Evolutionary conservation across 2,113 vertebrate genomes (phyloP), one percentile per base, ranked within the genome.

Genomic region (Tachysurus fulvidraco): DNA sequence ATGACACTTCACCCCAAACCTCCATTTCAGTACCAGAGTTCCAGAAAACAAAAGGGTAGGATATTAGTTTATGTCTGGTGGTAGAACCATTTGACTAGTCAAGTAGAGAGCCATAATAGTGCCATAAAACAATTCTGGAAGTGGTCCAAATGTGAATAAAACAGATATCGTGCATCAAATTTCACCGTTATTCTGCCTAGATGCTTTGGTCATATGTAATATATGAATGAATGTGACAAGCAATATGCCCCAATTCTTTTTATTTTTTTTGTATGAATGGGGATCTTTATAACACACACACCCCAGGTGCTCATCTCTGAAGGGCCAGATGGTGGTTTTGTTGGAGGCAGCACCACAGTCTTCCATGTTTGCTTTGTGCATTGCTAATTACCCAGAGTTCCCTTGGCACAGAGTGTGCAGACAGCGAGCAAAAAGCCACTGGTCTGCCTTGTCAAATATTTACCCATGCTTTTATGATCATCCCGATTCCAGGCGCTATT

Each of bases 321-420:
- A 86, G 83, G 90, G 93, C 92, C 95, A 96, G 94, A 95, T 95
- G 95, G 94, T 87, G 81, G 85, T 89, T 88, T 84, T 91, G 90
- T 90, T 79, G 89, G 89, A 93, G 91, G 91, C 89, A 91, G 85
- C 25, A 65, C 86, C 88, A 91, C 91, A 86, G 86, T 94, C 91
- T 91, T 91, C 91, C 88, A 87, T 95, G 93, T 96, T 95, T 94
- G 92, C 92, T 94, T 92, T 93, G 91, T 94, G 93, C 91, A 88
- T 89, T 90, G 92, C 89, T 91, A 93, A 94, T 93, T 94, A 86
- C 88, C 85, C 90, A 73, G 86, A 81, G 46, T 83, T 55, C 83
- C 85, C 62, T 71, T 88, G 83, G 81, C 87, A 86, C 46, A 52
- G 76, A 81, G 36, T 77, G 76, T 69, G 52, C 11, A 71, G 77